phyloP scores from a whole-genome alignment of 2,113 vertebrate species.

The Cinclus mexicanus region DNA sequence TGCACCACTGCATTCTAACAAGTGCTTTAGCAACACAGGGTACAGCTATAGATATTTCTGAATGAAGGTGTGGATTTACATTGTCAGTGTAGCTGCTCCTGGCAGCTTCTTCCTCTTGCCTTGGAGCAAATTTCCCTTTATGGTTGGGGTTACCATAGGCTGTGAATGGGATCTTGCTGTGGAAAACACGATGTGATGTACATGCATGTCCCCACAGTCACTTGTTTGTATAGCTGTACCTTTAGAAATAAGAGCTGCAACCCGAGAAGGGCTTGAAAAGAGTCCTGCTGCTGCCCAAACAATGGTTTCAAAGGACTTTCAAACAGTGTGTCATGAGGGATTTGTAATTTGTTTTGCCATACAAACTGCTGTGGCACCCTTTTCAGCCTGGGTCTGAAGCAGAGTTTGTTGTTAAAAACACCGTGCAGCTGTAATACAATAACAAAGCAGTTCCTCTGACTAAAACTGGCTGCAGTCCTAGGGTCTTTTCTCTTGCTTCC shows the following conservation, averaged over 20 bases:
- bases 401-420: conserved; percentile 2
- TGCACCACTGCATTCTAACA: background rate
- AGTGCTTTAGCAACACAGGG: background rate
- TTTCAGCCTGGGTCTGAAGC: background rate
- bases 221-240: conserved; percentile 34
- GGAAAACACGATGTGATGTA: background rate
- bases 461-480: background rate
- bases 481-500: conserved; percentile 20
- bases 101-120: background rate
- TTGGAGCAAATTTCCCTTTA: background rate
- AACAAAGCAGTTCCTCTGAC: conserved; percentile 36
- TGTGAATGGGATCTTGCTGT: background rate
- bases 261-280: background rate
- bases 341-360: conserved; percentile 26
- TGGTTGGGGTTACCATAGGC: background rate
- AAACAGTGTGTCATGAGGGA: background rate
- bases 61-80: background rate
- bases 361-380: background rate
- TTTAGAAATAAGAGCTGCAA: background rate
- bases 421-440: background rate
- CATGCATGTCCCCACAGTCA: background rate
- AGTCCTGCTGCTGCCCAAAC: conserved; percentile 24
- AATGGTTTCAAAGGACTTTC: conserved; percentile 27
- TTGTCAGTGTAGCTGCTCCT: background rate
- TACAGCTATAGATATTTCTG: background rate